These are phyloP conservation scores for Otolemur crassicaudatus DNA, from an alignment of 2,797 vertebrate genomes.

Conservation along the genomic window DNA sequence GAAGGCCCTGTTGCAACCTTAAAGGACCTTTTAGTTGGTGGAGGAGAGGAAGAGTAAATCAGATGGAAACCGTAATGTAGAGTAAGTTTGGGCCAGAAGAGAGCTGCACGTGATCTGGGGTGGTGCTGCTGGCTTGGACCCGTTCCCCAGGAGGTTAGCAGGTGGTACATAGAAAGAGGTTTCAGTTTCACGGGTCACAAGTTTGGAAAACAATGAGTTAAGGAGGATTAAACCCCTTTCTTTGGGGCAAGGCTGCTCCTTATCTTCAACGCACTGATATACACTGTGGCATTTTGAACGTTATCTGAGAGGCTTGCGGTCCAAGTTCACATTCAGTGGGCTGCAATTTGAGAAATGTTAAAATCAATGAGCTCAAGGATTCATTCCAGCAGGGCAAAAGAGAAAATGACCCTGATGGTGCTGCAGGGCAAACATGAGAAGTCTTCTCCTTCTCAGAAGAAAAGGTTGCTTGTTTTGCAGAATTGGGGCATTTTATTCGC, in stretches of 20 bases:
- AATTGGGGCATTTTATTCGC: neutral
- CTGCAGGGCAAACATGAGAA: neutral
- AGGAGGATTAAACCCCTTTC: neutral
- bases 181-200: neutral
- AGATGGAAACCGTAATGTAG: neutral
- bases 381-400: neutral
- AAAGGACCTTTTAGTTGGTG: neutral
- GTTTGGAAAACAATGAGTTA: neutral
- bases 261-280: neutral
- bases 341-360: neutral
- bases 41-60: neutral
- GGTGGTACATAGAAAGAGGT: no score
- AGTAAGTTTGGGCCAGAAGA: neutral
- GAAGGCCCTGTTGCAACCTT: neutral
- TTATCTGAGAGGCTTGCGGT: neutral
- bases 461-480: neutral
- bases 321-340: neutral
- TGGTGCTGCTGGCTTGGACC: neutral
- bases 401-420: neutral
- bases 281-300: neutral
- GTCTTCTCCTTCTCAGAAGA: neutral
- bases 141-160: neutral
- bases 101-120: neutral
- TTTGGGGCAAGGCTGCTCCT: neutral
- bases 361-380: neutral